phyloP scores from a whole-genome alignment of 2,888 invertebrate species.

The Scaptomyza tumidula region DNA sequence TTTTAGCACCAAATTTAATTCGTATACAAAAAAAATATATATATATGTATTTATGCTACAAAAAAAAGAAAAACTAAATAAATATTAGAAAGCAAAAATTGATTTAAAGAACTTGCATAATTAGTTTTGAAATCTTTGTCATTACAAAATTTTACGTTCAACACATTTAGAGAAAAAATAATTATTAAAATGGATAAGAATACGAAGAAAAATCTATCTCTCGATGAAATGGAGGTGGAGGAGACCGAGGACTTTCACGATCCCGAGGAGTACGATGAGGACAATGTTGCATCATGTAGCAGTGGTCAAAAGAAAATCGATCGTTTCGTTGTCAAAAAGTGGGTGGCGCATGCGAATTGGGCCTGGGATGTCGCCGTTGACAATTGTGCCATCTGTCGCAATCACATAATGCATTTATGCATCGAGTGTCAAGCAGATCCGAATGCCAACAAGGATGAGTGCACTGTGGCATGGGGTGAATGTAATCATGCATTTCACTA shows the following conservation, averaged over 20 bases:
- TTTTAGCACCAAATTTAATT: conserved; percentile 82
- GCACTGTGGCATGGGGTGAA: conserved; percentile 99
- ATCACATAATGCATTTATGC: conserved; percentile 99
- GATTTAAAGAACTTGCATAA: no score
- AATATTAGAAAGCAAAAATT: conserved; percentile 27
- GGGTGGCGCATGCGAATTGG: conserved; percentile 99
- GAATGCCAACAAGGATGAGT: conserved; percentile 98
- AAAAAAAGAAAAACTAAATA: conserved; percentile 49
- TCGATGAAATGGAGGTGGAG: conserved; percentile 91
- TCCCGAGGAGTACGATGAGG: conserved; percentile 63
- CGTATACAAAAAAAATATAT: conserved; percentile 32
- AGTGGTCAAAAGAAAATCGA: conserved; percentile 94
- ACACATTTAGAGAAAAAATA: not conserved
- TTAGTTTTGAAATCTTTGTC: conserved; percentile 1
- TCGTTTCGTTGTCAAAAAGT: conserved; percentile 99
- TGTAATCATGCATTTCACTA: conserved; percentile 99
- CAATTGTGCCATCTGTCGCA: conserved; percentile 99
- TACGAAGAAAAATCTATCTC: conserved; percentile 34
- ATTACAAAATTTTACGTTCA: not conserved
- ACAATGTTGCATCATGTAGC: conserved; percentile 85
- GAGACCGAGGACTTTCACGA: conserved; percentile 91
- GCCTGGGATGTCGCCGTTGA: conserved; percentile 99
- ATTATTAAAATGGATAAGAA: conserved; percentile 31
- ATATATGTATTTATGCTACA: conserved; percentile 66
- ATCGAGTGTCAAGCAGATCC: conserved; percentile 99